Evolutionary conservation across 2,113 vertebrate species (phyloP).

Genomic region (Catharus minimus): DNA sequence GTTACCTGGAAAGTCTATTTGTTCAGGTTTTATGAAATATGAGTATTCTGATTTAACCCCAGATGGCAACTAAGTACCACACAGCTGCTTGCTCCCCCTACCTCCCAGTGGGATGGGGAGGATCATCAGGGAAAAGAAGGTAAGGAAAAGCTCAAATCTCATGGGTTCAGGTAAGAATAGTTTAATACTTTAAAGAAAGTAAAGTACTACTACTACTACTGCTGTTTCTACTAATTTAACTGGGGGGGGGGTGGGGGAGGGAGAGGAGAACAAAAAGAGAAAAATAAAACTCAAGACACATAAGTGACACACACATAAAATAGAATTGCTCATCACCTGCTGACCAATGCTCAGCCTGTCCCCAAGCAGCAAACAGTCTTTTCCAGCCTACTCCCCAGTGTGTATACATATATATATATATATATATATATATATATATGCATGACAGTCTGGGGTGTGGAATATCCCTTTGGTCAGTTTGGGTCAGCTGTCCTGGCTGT

Average conservation of each 20-base stretch:
- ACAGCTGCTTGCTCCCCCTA: neutral
- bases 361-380: accelerated
- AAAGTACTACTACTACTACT: neutral
- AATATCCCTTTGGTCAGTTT: neutral
- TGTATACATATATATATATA: too few relatives aligned
- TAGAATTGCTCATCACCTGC: accelerated
- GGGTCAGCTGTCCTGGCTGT: neutral
- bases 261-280: neutral
- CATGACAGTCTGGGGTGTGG: neutral
- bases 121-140: neutral
- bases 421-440: neutral
- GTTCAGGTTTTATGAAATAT: neutral
- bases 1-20: neutral
- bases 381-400: neutral
- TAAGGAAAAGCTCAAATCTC: neutral
- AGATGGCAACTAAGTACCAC: neutral
- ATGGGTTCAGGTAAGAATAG: neutral
- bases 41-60: neutral
- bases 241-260: too few relatives aligned
- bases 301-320: neutral
- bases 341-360: neutral
- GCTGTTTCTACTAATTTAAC: neutral
- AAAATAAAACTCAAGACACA: neutral
- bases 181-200: neutral
- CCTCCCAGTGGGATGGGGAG: too few relatives aligned